Percentiles rank a stretch among this genome's conserved stretches.
These are phyloP conservation scores for Pandemis cinnamomeana DNA, from an alignment of 2,888 invertebrate genomes.

Conservation along the genomic window DNA sequence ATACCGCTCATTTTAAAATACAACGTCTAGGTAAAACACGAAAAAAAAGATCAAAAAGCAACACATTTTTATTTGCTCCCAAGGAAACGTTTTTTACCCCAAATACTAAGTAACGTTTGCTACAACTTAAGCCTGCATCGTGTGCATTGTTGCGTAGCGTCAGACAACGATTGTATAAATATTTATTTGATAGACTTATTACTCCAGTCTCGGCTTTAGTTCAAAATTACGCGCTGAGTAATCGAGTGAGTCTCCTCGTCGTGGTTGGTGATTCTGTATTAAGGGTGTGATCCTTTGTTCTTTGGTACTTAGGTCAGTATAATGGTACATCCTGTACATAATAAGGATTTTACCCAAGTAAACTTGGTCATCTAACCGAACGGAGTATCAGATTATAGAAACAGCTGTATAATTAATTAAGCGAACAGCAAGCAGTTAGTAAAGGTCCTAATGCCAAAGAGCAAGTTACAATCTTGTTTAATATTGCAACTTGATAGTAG, in stretches of 20 bases:
- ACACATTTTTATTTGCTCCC: background rate
- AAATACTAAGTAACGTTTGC: slow-evolving; percentile 49
- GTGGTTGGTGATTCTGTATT: slow-evolving; percentile 72
- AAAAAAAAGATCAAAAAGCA: background rate
- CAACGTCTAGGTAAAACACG: too few species aligned
- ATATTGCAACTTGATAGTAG: slow-evolving; percentile 55
- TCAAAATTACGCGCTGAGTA: slow-evolving; percentile 79
- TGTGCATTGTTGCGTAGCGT: slow-evolving; percentile 71
- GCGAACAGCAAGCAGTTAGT: slow-evolving; percentile 28
- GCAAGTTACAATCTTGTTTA: slow-evolving; percentile 40
- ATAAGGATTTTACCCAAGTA: background rate
- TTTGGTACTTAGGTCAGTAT: slow-evolving; percentile 10
- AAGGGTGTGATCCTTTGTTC: slow-evolving; percentile 66
- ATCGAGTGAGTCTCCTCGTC: slow-evolving; percentile 74
- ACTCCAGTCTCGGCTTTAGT: slow-evolving; percentile 61
- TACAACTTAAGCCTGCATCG: slow-evolving; percentile 72
- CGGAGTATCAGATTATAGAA: slow-evolving; percentile 31
- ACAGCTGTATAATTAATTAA: slow-evolving; percentile 36
- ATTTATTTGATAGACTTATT: slow-evolving; percentile 79
- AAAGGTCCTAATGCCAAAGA: slow-evolving; percentile 39
- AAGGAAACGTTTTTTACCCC: slow-evolving; percentile 51
- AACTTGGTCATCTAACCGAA: slow-evolving; percentile 23
- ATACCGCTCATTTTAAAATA: too few species aligned
- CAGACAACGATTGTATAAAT: slow-evolving; percentile 73
- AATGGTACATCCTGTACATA: background rate